These are phyloP conservation scores for Hoplias malabaricus DNA, from an alignment of 2,113 vertebrate species.

Conservation along the genomic window DNA sequence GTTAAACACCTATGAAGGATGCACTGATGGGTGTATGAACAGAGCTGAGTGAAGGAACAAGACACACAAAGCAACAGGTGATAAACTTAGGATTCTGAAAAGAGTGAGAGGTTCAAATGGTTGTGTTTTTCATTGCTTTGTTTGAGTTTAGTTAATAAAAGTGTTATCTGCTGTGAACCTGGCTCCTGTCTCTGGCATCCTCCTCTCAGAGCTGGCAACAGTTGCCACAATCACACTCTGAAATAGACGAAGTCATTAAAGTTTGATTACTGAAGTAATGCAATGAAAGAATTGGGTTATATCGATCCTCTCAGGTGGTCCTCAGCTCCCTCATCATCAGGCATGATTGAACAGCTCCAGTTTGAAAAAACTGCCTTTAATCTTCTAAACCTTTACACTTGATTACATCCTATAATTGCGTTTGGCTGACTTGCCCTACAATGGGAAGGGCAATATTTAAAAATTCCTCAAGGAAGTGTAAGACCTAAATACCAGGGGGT, in stretches of 20 bases:
- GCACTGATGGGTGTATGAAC: too few relatives aligned
- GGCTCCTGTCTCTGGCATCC: too few relatives aligned
- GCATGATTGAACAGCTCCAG: conserved; percentile 7
- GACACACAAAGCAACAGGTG: too few relatives aligned
- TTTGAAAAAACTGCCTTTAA: conserved; percentile 39
- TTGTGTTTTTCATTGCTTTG: too few relatives aligned
- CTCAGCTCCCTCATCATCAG: conserved; percentile 34
- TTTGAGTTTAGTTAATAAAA: too few relatives aligned
- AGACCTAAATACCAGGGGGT: neutral
- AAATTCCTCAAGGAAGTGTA: neutral
- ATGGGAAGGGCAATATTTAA: conserved; percentile 5
- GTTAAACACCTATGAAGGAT: too few relatives aligned
- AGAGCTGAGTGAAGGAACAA: too few relatives aligned
- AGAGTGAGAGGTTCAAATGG: too few relatives aligned
- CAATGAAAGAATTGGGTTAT: conserved; percentile 32
- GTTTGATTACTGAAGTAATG: conserved; percentile 15
- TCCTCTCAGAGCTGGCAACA: too few relatives aligned
- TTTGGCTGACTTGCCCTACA: conserved; percentile 21
- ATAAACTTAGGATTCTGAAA: too few relatives aligned
- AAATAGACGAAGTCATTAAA: conserved; percentile 14
- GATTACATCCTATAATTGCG: conserved; percentile 55
- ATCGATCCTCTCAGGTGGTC: conserved; percentile 28
- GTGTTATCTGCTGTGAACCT: too few relatives aligned
- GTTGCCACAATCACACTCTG: neutral
- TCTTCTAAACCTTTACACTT: conserved; percentile 44